Conservation (phyloP, 2,113 vertebrate species). For the Spheniscus mendiculus region DNA sequence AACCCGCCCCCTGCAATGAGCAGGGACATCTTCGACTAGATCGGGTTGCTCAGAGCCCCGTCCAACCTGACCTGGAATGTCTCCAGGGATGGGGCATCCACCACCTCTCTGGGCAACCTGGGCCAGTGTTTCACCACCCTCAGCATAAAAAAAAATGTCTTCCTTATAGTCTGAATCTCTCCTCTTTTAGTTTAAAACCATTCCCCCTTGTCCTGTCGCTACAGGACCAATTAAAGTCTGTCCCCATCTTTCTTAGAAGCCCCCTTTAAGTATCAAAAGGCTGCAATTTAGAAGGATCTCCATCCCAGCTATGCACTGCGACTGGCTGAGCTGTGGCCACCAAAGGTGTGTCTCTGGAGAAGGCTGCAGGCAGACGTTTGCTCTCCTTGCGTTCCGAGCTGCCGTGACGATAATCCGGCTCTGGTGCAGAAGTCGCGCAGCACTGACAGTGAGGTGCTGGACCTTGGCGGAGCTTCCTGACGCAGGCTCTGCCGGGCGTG, state of each 20-base stretch:
- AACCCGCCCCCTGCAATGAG: too few species aligned
- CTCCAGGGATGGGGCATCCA: background rate
- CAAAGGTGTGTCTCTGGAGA: background rate
- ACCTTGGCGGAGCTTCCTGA: background rate
- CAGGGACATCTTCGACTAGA: background rate
- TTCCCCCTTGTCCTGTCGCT: background rate
- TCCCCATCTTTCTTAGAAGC: background rate
- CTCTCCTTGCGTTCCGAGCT: background rate
- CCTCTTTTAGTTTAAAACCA: background rate
- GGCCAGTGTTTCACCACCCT: accelerated
- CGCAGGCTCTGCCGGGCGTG: accelerated
- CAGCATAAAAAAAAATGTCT: accelerated
- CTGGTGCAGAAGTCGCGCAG: too few species aligned
- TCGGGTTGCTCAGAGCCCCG: background rate
- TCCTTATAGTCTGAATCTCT: background rate
- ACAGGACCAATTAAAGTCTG: background rate
- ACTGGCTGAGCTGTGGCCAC: background rate
- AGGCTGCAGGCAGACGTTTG: background rate
- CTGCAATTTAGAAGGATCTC: background rate
- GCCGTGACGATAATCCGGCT: background rate
- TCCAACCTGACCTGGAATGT: background rate
- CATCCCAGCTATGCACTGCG: too few species aligned
- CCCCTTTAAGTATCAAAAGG: background rate
- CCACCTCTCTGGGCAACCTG: background rate
- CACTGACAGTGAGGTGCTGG: background rate